Conservation (phyloP, 1,140 invertebrate genomes). For the Euschistus heros region DNA sequence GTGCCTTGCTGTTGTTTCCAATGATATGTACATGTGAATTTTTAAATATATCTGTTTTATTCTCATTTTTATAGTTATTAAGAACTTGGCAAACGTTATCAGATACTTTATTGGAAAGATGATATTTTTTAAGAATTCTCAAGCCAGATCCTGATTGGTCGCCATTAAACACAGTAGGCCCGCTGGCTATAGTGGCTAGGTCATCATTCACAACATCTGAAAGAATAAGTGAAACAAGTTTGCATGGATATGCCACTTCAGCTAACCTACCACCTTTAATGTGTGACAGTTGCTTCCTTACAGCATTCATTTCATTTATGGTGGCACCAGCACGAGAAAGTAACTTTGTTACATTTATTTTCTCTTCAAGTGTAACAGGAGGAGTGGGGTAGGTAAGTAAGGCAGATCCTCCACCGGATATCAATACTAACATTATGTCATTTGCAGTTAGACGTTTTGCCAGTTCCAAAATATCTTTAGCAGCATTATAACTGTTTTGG, state of each 20-base stretch:
- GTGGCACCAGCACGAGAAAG: slow-evolving; percentile 68
- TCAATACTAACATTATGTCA: slow-evolving; percentile 70
- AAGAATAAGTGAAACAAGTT: slow-evolving; percentile 69
- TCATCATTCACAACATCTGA: slow-evolving; percentile 89
- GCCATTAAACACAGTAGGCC: slow-evolving; percentile 64
- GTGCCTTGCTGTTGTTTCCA: not conserved
- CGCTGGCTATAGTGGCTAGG: slow-evolving; percentile 87
- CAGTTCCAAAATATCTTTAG: slow-evolving; percentile 58
- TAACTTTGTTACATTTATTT: slow-evolving; percentile 55
- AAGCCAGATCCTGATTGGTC: slow-evolving; percentile 40
- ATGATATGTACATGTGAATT: not conserved
- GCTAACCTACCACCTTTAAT: slow-evolving; percentile 88
- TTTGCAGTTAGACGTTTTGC: slow-evolving; percentile 44
- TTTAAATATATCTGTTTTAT: not conserved
- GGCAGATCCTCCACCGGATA: slow-evolving; percentile 89
- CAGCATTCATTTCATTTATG: slow-evolving; percentile 81
- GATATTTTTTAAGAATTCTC: slow-evolving; percentile 56
- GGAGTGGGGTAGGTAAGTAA: slow-evolving; percentile 65
- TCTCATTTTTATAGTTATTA: not conserved
- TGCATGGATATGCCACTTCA: slow-evolving; percentile 51
- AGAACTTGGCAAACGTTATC: slow-evolving; percentile 37
- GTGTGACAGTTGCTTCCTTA: slow-evolving; percentile 73
- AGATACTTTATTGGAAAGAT: slow-evolving; percentile 43
- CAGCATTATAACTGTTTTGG: slow-evolving; percentile 49
- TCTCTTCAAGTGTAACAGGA: slow-evolving; percentile 64